phyloP scores from a whole-genome alignment of 1,140 invertebrate genomes.

The Planococcus citri region DNA sequence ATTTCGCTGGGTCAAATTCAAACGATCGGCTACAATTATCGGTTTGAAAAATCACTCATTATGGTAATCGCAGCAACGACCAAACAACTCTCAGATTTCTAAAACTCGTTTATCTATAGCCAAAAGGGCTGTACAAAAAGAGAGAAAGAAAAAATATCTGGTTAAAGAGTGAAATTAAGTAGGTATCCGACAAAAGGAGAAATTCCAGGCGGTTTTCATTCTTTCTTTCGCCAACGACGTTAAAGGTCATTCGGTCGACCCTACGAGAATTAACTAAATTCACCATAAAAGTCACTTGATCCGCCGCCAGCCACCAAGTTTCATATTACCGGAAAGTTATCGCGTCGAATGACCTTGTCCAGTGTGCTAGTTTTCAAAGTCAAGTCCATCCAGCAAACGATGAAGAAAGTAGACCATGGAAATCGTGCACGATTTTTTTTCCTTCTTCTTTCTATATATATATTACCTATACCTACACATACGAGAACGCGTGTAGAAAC shows the following conservation, averaged over 20 bases:
- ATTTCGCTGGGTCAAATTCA: too few species aligned
- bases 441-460: too few species aligned
- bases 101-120: not conserved
- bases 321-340: not conserved
- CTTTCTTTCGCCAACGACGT: not conserved
- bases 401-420: not conserved
- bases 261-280: not conserved
- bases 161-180: constrained; percentile 7
- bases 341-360: not conserved
- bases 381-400: not conserved
- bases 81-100: too few species aligned
- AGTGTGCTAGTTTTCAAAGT: not conserved
- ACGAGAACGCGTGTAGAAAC: too few species aligned
- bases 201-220: not conserved
- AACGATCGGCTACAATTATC: too few species aligned
- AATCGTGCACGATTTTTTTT: not conserved
- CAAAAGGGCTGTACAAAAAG: not conserved
- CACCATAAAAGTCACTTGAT: constrained; percentile 6
- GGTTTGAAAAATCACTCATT: too few species aligned
- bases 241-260: not conserved
- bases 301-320: not conserved
- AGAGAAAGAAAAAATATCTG: too few species aligned
- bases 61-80: too few species aligned
- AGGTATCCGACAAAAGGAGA: not conserved
- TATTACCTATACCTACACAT: too few species aligned